Base-by-base conservation (phyloP, 2,888 invertebrate species). In the Netelia inedita region DNA sequence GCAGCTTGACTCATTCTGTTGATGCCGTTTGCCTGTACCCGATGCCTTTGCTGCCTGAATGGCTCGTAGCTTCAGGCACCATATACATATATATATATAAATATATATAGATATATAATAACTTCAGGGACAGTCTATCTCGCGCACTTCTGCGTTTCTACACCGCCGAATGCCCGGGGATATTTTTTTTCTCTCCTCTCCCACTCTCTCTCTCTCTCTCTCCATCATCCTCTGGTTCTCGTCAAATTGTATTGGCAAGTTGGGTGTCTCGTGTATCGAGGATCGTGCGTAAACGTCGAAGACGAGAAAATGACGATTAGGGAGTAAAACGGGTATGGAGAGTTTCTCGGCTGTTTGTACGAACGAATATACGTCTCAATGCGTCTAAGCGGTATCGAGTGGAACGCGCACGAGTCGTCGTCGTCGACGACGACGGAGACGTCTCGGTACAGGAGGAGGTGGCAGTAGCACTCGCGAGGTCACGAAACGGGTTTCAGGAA, bases 401-500 rank as follows among this genome's bases (percentile, higher is more conserved):
- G 35, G 55, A 55, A 55, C n/a, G n/a, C 8, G 16, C 16, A 55
- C 19, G 8, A 23, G 59, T 61, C 50, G 55, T 65, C 55, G 41
- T n/a, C 66, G 66, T n/a, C 50, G 63, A 63, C 68, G 59, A 61
- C 55, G 82, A 55, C 73, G 23, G 66, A 35, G 68, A 69, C 68
- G 59, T 75, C 85, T 88, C 87, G 86, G 86, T 86, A 82, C 88
- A 89, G 87, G 80, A 88, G 87, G 74, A 81, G 84, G 79, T 79
- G 79, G 71, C 74, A 73, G 74, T 79, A 82, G 72, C 84, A 76
- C 66, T 79, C 83, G 87, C 90, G 91, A 90, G 90, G 90, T 90
- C 91, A 91, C 88, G 83, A 85, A 91, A 90, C 91, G 90, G 90
- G 91, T 91, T 91, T 91, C 88, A 88, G 88, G 90, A 90, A 91